These are phyloP conservation scores for Nomada hirtipes DNA, from an alignment of 2,888 invertebrate genomes.

Conservation along the genomic window DNA sequence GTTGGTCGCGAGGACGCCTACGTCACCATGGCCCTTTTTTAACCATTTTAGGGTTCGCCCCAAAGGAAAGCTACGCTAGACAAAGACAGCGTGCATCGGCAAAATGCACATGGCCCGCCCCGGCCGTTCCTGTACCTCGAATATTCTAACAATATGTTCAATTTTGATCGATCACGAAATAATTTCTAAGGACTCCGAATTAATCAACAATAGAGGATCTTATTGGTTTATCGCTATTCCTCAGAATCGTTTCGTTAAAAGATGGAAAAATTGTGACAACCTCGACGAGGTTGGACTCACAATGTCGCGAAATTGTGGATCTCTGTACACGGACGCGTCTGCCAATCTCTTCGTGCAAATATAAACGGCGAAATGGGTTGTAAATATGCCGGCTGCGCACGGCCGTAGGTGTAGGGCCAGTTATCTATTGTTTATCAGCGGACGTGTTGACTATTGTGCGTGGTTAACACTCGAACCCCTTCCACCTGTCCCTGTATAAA, in stretches of 20 bases:
- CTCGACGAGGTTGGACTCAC: too few species aligned
- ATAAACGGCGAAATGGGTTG: slow-evolving; percentile 75
- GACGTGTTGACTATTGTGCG: slow-evolving; percentile 74
- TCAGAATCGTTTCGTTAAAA: neutral
- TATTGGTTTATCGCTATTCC: neutral
- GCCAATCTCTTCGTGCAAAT: slow-evolving; percentile 71
- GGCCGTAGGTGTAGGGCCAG: slow-evolving; percentile 65
- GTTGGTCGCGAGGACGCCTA: too few species aligned
- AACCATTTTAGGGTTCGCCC: too few species aligned
- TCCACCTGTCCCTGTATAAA: slow-evolving; percentile 74
- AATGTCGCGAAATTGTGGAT: slow-evolving; percentile 35
- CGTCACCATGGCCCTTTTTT: too few species aligned
- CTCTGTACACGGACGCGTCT: slow-evolving; percentile 21
- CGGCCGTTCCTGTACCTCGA: too few species aligned
- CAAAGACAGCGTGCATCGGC: too few species aligned
- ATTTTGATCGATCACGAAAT: neutral
- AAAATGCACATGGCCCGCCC: too few species aligned
- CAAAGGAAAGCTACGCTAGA: too few species aligned
- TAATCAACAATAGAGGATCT: neutral
- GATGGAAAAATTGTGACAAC: neutral
- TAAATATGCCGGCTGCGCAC: slow-evolving; percentile 72
- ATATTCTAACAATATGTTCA: too few species aligned
- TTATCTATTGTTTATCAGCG: slow-evolving; percentile 78
- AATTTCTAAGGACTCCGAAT: neutral
- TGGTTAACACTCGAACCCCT: slow-evolving; percentile 53